Evolutionary conservation across 1,140 invertebrate species (phyloP).

Genomic region (Temnothorax longispinosus): DNA sequence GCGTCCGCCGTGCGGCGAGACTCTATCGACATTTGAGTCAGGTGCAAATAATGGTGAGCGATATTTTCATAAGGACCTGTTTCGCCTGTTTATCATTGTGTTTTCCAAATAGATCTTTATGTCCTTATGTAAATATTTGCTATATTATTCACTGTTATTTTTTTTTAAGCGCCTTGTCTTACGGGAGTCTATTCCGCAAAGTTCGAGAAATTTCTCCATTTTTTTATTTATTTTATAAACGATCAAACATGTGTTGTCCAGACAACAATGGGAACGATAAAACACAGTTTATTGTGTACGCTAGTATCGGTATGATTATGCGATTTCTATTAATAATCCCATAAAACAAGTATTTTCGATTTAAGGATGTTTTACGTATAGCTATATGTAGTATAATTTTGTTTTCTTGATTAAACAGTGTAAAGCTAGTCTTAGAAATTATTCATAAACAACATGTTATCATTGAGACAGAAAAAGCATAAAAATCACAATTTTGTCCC

Average conservation of each 20-base stretch:
- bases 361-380: neutral
- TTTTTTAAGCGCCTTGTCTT: neutral
- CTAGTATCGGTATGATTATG: neutral
- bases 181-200: neutral
- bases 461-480: too few species aligned
- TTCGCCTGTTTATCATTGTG: neutral
- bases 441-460: too few species aligned
- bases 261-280: neutral
- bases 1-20: conserved; percentile 61
- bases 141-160: neutral
- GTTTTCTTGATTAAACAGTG: too few species aligned
- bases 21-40: conserved; percentile 69
- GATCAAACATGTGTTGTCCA: neutral
- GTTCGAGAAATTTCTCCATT: neutral
- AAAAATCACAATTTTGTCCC: too few species aligned
- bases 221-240: neutral
- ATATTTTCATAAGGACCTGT: conserved; percentile 20
- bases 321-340: neutral
- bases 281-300: neutral
- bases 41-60: conserved; percentile 4
- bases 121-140: conserved; percentile 16
- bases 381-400: too few species aligned
- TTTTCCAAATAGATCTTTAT: neutral
- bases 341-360: neutral
- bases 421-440: too few species aligned